Evolutionary conservation across 2,888 invertebrate genomes (phyloP), one percentile per base, ranked within the genome.

Genomic region (Cephus spinipes): DNA sequence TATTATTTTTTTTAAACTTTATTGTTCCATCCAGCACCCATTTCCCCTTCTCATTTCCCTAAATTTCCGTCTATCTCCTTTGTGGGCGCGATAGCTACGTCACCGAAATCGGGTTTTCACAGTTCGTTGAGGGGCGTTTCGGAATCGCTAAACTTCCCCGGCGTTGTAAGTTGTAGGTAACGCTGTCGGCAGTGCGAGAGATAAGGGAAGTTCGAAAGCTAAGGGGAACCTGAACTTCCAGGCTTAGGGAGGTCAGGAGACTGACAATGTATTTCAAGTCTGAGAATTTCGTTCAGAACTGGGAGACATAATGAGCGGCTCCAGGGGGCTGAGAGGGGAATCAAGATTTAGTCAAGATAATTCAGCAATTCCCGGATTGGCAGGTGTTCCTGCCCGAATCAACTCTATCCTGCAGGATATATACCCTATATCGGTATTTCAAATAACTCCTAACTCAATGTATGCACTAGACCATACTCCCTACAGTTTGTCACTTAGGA

Each of bases 401-500:
- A 55, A 55, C 55, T 23, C 23, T 23, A 23, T 23, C 55, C 55
- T 55, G 55, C 9, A 55, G 55, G 23, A 55, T 55, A 23, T 23
- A 55, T 55, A 23, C 23, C 55, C 23, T 23, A 55, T 55, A 55
- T 55, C 23, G 55, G 23, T 55, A 55, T 23, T 55, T 55, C 55
- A 23, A 55, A 55, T 55, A 55, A 55, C 23, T 55, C 55, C 55
- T 83, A 85, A 85, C 83, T 84, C 80, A 81, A 85, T 83, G 82
- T 81, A 76, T 23, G 77, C 74, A 75, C 78, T 76, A 75, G 69
- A 75, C 78, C 79, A 75, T 76, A 81, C 80, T 81, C 81, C 79
- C 80, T 76, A 79, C 81, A 83, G 84, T 81, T 82, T 83, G 81
- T 81, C 84, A 83, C 85, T 85, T 82, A 83, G 81, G 77, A 9